These are phyloP conservation scores for Perognathus longimembris DNA, from an alignment of 2,113 vertebrate species.

Conservation along the genomic window DNA sequence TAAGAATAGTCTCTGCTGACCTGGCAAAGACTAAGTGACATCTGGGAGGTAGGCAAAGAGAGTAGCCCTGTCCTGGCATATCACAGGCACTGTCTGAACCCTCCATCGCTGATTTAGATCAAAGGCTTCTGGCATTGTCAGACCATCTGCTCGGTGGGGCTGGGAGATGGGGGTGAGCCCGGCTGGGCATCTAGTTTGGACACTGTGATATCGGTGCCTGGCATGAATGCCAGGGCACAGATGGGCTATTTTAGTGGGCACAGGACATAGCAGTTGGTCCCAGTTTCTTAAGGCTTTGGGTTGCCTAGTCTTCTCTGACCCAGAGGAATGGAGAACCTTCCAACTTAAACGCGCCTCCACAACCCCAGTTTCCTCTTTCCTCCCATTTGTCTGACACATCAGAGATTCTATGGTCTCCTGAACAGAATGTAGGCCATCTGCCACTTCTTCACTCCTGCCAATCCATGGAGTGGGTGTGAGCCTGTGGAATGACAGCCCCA, in stretches of 20 bases:
- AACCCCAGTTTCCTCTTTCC: slow-evolving; percentile 57
- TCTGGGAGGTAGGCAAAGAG: slow-evolving; percentile 32
- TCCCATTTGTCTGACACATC: slow-evolving; percentile 78
- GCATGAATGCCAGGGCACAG: slow-evolving; percentile 59
- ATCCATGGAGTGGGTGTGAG: neutral
- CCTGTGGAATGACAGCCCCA: slow-evolving; percentile 6
- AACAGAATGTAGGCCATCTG: slow-evolving; percentile 83
- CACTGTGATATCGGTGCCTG: slow-evolving; percentile 17
- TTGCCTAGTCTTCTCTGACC: slow-evolving; percentile 1
- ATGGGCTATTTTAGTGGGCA: slow-evolving; percentile 42
- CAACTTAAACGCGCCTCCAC: slow-evolving; percentile 36
- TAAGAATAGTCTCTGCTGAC: slow-evolving; percentile 21
- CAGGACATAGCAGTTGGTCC: slow-evolving; percentile 13
- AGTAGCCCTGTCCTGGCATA: neutral
- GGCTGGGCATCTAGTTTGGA: slow-evolving; percentile 50
- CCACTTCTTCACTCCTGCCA: slow-evolving; percentile 70
- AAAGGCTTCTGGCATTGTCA: slow-evolving; percentile 15
- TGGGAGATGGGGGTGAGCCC: neutral
- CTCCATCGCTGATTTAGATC: slow-evolving; percentile 45
- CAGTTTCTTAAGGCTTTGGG: slow-evolving; percentile 41
- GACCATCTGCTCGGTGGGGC: slow-evolving; percentile 75
- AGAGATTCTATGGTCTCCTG: slow-evolving; percentile 69
- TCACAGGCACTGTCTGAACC: slow-evolving; percentile 42
- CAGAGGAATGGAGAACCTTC: slow-evolving; percentile 32
- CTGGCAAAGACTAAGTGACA: slow-evolving; percentile 55